Evolutionary conservation across 92 coral and sea anemone genomes (phyloP).

Genomic region (Nematostella vectensis): DNA sequence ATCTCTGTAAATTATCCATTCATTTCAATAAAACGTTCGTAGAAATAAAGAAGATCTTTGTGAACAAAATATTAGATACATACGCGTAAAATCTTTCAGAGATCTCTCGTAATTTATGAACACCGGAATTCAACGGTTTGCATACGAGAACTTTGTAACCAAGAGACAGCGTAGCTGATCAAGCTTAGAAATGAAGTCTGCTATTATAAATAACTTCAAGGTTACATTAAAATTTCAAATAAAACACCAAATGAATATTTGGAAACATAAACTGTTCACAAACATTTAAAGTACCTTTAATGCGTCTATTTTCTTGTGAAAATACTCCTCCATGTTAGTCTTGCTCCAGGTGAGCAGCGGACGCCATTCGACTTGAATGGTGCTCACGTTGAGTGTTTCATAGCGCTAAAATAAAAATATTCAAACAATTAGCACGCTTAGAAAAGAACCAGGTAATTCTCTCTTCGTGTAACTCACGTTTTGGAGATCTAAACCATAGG

Average conservation of each 20-base stretch:
- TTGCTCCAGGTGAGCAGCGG: constrained; percentile 45
- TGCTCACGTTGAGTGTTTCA: constrained; percentile 30
- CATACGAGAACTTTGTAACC: neutral
- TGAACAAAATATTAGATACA: no score
- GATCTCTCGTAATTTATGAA: no score
- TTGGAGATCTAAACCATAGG: constrained; percentile 31
- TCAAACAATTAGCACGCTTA: constrained; percentile 18
- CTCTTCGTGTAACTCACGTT: constrained; percentile 24
- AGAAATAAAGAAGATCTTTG: no score
- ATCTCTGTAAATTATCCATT: no score
- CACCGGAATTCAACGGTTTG: neutral
- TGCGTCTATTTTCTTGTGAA: constrained; percentile 49
- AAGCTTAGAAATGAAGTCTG: neutral
- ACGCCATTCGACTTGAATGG: constrained; percentile 19
- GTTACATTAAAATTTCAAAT: constrained; percentile 4
- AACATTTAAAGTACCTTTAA: constrained; percentile 40
- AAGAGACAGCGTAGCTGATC: neutral
- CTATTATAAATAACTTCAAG: constrained; percentile 1
- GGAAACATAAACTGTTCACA: neutral
- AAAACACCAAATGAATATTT: neutral
- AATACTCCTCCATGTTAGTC: constrained; percentile 45
- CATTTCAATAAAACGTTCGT: no score
- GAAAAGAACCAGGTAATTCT: constrained; percentile 5
- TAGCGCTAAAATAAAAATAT: constrained; percentile 44
- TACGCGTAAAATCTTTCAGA: no score